Evolutionary conservation across 2,888 invertebrate species (phyloP).

Genomic region (Lymantria dispar): DNA sequence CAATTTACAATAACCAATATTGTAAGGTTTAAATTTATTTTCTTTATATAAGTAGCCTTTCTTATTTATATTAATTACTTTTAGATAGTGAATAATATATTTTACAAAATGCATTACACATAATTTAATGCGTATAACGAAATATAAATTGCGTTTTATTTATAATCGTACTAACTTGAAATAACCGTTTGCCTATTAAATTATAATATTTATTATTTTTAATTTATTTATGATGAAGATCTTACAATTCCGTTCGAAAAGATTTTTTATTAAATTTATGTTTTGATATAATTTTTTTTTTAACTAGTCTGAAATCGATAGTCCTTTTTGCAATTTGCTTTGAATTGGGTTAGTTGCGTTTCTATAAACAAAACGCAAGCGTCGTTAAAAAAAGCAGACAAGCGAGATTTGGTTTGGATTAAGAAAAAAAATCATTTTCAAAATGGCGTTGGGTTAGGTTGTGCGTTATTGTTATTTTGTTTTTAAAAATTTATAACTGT

Average conservation of each 20-base stretch:
- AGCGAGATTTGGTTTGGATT: not conserved
- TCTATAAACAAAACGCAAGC: not conserved
- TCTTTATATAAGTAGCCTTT: too few species aligned
- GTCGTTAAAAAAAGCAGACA: not conserved
- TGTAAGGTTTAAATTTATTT: too few species aligned
- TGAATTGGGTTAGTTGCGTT: too few species aligned
- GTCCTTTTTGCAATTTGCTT: not conserved
- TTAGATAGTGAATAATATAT: too few species aligned
- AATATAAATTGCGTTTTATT: not conserved
- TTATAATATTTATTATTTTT: not conserved
- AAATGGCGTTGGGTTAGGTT: conserved; percentile 74
- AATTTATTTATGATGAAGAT: not conserved
- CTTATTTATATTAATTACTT: too few species aligned
- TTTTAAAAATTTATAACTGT: conserved; percentile 66
- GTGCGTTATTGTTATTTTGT: conserved; percentile 62
- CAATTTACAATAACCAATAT: too few species aligned
- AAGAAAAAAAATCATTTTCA: conserved; percentile 35
- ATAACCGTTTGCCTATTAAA: not conserved
- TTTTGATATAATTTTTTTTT: not conserved
- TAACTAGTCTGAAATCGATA: not conserved
- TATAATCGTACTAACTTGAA: not conserved
- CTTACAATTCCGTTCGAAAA: not conserved
- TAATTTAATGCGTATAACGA: not conserved
- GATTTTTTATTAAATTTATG: not conserved
- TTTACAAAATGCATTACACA: not conserved